Evolutionary conservation across 1,140 invertebrate genomes (phyloP).

Genomic region (Drosophila ironensis): DNA sequence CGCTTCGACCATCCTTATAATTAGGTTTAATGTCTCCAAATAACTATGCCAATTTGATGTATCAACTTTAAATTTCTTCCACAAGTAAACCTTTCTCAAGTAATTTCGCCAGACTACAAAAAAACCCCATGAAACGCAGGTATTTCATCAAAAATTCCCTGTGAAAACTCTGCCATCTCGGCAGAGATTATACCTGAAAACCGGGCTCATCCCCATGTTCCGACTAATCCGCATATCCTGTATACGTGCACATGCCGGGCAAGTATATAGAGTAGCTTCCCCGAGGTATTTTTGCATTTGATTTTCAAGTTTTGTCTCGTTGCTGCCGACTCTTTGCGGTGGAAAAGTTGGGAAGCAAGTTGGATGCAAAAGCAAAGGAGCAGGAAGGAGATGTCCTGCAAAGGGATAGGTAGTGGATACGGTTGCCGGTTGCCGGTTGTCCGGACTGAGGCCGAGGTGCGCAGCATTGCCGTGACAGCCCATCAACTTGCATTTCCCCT

Average conservation of each 20-base stretch:
- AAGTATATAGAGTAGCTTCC: constrained; percentile 24
- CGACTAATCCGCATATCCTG: background rate
- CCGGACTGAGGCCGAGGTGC: constrained; percentile 29
- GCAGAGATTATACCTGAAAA: too few relatives aligned
- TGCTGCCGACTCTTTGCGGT: constrained; percentile 5
- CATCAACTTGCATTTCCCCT: constrained; percentile 50
- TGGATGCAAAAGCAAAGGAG: background rate
- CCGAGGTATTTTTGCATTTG: constrained; percentile 62
- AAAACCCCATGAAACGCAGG: too few relatives aligned
- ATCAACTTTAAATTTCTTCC: too few relatives aligned
- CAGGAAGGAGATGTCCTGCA: background rate
- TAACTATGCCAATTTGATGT: too few relatives aligned
- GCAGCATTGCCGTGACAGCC: constrained; percentile 54
- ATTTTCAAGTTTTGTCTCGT: constrained; percentile 52
- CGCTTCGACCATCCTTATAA: too few relatives aligned
- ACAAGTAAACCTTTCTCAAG: too few relatives aligned
- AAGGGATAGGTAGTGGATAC: background rate
- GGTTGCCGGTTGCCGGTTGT: constrained; percentile 15
- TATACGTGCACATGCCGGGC: background rate
- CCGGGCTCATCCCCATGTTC: background rate
- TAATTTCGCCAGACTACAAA: too few relatives aligned
- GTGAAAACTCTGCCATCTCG: too few relatives aligned
- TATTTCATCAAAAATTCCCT: too few relatives aligned
- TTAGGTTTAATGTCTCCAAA: too few relatives aligned
- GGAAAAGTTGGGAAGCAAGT: background rate